Conservation (phyloP, 2,113 vertebrate genomes). For the Chroicocephalus ridibundus region DNA sequence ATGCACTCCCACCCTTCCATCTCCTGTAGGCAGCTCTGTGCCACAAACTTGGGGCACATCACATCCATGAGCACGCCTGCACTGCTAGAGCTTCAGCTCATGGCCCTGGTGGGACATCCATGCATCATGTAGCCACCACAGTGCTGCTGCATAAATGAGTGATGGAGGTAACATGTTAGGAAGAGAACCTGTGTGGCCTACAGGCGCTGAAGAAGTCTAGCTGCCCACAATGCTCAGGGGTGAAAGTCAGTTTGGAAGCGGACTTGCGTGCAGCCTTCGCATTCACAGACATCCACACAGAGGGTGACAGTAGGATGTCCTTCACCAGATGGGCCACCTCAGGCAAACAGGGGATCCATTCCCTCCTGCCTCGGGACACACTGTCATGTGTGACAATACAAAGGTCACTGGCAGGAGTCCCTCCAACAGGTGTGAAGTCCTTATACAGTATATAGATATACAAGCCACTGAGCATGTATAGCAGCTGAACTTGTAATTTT, state of each 20-base stretch:
- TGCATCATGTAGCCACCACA: neutral
- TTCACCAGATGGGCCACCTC: neutral
- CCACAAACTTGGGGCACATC: rapidly evolving
- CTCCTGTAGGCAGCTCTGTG: neutral
- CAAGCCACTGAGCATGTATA: neutral
- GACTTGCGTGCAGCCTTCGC: neutral
- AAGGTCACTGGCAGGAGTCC: neutral
- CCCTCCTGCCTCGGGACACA: neutral
- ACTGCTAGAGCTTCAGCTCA: neutral
- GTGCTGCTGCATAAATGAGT: rapidly evolving
- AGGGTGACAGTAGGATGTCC: neutral
- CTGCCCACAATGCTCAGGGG: neutral
- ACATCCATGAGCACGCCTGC: rapidly evolving
- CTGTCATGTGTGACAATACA: neutral
- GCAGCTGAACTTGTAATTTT: neutral
- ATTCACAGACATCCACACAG: neutral
- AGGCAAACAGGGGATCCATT: neutral
- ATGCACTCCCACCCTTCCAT: neutral
- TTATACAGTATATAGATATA: neutral
- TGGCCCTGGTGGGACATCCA: neutral
- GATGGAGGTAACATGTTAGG: rapidly evolving
- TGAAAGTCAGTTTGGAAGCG: neutral
- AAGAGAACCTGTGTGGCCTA: neutral
- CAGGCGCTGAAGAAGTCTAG: neutral
- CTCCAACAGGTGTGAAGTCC: neutral